Evolutionary conservation across 1,140 invertebrate genomes (phyloP), one percentile per base, ranked within the genome.

Genomic region (Brachionus manjavacas): DNA sequence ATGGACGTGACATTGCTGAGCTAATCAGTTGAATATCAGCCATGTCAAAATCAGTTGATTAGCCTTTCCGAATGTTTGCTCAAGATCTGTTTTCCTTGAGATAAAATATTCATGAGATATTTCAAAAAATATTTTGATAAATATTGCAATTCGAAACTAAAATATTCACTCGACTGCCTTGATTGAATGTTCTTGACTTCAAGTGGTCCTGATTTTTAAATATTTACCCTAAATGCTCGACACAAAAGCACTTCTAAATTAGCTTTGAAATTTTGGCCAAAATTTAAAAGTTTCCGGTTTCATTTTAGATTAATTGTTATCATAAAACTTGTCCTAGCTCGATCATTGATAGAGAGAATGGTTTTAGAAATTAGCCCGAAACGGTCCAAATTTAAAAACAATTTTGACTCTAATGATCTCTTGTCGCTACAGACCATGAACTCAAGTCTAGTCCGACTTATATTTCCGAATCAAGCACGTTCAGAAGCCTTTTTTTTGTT

Each of bases 221-320:
- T 49, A 76, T 25, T 25, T 49, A 60, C 52, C 52, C 52, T 60
- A 49, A 76, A 35, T 76, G 43, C 16, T 49, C 72, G 23, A 46
- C 20, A 76, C 31, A 35, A 76, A 35, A 35, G n/a, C 72, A 49
- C 39, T 72, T 72, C 16, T 72, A 41, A 41, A 72, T 72, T 72
- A 72, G 68, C 68, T 72, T 72, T 72, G 68, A 39, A 68, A 68
- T 68, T 68, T 68, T 68, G 25, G n/a, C n/a, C 25, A 68, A 68
- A 68, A 68, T 72, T 72, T 72, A 72, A 72, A 72, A 72, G 68
- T 72, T 72, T 72, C 68, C 68, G 68, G 35, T 72, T 72, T 72
- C 68, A 41, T 72, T 72, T 39, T 4, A 39, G 41, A 20, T 60
- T 60, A 60, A 41, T 72, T 39, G 68, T 72, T 72, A 72, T 72